Conservation (phyloP, 2,888 invertebrate species). For the Antheraea assamensis region DNA sequence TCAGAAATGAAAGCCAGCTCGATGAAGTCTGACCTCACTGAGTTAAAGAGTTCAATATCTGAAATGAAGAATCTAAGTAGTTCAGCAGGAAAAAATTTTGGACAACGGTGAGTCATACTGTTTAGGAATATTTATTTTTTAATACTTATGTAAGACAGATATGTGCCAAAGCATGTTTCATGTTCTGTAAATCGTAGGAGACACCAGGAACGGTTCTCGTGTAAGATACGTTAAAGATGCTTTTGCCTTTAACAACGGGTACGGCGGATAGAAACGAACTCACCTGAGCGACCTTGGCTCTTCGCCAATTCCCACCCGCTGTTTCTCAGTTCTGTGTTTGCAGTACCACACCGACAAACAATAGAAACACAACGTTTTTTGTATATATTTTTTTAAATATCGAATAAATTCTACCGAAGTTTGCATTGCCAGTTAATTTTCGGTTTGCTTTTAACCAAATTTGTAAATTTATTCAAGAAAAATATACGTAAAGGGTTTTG, state of each 20-base stretch:
- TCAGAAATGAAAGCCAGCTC: conserved; percentile 92
- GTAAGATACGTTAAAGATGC: conserved; percentile 43
- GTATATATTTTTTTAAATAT: not conserved
- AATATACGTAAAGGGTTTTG: not conserved
- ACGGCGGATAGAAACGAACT: conserved; percentile 62
- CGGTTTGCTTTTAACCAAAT: not conserved
- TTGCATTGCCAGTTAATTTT: not conserved
- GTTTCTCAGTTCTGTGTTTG: conserved; percentile 68
- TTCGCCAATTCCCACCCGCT: conserved; percentile 71
- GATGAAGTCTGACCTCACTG: conserved; percentile 90
- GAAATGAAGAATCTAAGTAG: conserved; percentile 90
- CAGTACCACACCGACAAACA: conserved; percentile 78
- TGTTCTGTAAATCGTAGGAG: conserved; percentile 53
- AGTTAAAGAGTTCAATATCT: conserved; percentile 91
- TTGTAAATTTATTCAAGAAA: not conserved
- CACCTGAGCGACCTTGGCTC: conserved; percentile 80
- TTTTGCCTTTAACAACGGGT: conserved; percentile 52
- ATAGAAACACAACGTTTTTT: conserved; percentile 69
- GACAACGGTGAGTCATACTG: conserved; percentile 63
- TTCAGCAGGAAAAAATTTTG: conserved; percentile 70
- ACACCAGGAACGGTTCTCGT: conserved; percentile 46
- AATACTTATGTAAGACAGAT: conserved; percentile 35
- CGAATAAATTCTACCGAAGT: not conserved
- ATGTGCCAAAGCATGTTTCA: conserved; percentile 51
- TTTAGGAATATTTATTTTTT: conserved; percentile 21